Base-by-base conservation (phyloP, 2,797 vertebrate species). In the Benthosema pterotum region DNA sequence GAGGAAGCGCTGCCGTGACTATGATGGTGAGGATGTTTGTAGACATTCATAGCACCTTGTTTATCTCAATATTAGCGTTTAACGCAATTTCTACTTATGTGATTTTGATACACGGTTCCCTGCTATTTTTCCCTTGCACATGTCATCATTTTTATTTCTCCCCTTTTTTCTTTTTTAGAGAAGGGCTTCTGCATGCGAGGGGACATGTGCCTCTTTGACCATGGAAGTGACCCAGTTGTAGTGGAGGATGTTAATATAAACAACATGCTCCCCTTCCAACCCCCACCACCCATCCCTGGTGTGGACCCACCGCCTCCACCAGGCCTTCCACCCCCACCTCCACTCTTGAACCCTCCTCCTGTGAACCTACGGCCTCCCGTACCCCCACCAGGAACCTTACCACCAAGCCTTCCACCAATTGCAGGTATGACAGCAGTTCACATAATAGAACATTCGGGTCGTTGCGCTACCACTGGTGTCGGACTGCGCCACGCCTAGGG, bases 101-200 rank as follows among this genome's bases (percentile, higher is more conserved):
- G 8, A 14, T 16, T 15, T 17, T 11, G n/a, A n/a, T n/a, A n/a
- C n/a, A n/a, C n/a, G n/a, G 22, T 25, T 25, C 22, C 5, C 22
- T 13, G 5, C 7, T 38, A 9, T 38, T 9, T 4, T 58, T 67
- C 5, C 68, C 14, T 60, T 38, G 32, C 32, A 38, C 32, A 0
- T 51, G 12, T 67, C 4, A 9, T 25, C 3, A 25, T 38, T 11
- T 9, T 38, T 38, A 38, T 38, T 4, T 46, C 0, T 0, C 50
- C 59, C 70, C 43, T 17, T 12, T 43, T 62, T 67, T 75, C 6
- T 67, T 49, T 86, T 84, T 72, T 89, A 99, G 97, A 99, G 86
- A 98, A 99, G 67, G 97, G 97, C 58, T 97, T 98, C 90, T 98
- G 97, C 83, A 97, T 98, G 96, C 94, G 95, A 74, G 98, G 96